These are phyloP conservation scores for Struthidea cinerea DNA, from an alignment of 2,113 vertebrate species.

Conservation along the genomic window DNA sequence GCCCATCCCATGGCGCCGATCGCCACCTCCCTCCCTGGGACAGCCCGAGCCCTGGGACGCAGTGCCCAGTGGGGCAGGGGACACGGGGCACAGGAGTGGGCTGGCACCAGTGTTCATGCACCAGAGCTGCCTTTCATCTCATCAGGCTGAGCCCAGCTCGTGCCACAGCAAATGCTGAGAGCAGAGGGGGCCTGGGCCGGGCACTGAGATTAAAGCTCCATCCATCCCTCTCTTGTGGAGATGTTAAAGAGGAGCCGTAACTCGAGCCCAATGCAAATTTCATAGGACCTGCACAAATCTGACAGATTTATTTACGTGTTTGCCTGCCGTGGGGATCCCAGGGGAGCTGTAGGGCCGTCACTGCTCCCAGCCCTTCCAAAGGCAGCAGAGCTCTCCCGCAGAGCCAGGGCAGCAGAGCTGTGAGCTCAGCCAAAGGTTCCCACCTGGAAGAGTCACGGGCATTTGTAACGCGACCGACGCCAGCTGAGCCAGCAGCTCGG, in stretches of 20 bases:
- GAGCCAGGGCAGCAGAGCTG: background rate
- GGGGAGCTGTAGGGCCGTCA: background rate
- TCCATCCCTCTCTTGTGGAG: background rate
- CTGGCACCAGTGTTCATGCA: accelerated
- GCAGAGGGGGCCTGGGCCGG: background rate
- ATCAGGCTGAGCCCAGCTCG: background rate
- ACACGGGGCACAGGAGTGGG: accelerated
- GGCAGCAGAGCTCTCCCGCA: background rate
- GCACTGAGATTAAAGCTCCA: background rate
- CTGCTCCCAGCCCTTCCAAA: background rate
- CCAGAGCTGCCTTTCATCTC: background rate
- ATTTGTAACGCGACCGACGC: accelerated
- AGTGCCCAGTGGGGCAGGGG: background rate
- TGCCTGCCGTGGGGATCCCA: background rate
- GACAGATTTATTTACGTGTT: background rate
- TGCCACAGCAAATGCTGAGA: background rate
- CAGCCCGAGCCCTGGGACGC: accelerated
- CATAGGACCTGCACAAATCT: background rate
- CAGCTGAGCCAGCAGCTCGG: background rate
- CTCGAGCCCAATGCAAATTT: background rate
- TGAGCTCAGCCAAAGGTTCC: background rate
- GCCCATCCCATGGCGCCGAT: accelerated
- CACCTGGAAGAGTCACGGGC: background rate
- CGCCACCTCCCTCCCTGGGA: accelerated
- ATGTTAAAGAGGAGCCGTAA: background rate